Conservation (phyloP, 2,888 invertebrate species). For the Hipparchia semele region DNA sequence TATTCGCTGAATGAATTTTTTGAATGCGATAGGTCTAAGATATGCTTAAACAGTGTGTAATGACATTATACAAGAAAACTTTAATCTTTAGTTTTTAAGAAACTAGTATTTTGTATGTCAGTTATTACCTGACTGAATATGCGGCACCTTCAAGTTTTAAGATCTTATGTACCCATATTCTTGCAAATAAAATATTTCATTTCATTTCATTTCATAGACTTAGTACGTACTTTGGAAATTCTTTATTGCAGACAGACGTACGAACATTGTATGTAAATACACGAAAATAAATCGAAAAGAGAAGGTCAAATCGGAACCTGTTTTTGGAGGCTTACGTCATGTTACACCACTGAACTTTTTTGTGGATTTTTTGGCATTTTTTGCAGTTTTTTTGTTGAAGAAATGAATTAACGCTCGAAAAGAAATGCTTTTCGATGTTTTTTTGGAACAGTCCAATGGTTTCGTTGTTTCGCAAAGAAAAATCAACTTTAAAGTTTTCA, state of each 20-base stretch:
- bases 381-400: conserved; percentile 43
- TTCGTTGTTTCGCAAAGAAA: conserved; percentile 1
- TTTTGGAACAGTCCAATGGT: conserved; percentile 30
- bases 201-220: too few relatives aligned
- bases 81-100: too few relatives aligned
- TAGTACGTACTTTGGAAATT: neutral
- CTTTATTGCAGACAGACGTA: conserved; percentile 6
- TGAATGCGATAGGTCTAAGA: too few relatives aligned
- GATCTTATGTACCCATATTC: too few relatives aligned
- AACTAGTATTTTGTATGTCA: too few relatives aligned
- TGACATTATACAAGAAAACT: too few relatives aligned
- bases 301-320: conserved; percentile 44
- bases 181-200: too few relatives aligned
- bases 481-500: neutral
- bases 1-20: too few relatives aligned
- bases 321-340: conserved; percentile 57
- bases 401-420: conserved; percentile 49
- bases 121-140: too few relatives aligned
- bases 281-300: conserved; percentile 23
- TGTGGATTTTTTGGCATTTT: conserved; percentile 37
- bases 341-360: conserved; percentile 47
- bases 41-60: too few relatives aligned
- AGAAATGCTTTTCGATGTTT: conserved; percentile 54
- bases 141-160: too few relatives aligned
- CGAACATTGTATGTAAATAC: conserved; percentile 25